Conservation (phyloP, 2,113 vertebrate genomes). For the Alosa alosa region DNA sequence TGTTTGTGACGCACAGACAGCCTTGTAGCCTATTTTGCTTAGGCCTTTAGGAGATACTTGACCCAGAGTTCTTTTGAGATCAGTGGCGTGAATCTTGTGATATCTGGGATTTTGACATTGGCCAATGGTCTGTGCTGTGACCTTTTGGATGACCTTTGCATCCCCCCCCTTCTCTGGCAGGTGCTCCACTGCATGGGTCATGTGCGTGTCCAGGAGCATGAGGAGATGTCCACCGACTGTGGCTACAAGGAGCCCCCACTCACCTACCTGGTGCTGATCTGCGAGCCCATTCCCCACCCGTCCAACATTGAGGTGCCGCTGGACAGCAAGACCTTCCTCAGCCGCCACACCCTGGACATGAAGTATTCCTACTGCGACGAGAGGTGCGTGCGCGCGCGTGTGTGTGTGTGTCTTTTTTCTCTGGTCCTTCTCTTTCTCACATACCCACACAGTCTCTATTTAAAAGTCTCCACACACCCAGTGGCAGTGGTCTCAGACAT, state of each 20-base stretch:
- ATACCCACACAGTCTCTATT: background rate
- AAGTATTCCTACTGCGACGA: conserved; percentile 99
- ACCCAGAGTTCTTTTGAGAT: too few species aligned
- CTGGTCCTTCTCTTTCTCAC: too few species aligned
- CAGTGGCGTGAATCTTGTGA: background rate
- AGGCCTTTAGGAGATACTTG: too few species aligned
- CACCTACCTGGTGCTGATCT: conserved; percentile 93
- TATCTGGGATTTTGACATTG: background rate
- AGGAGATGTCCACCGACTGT: conserved; percentile 69
- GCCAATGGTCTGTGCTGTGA: background rate
- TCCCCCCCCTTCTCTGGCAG: conserved; percentile 56
- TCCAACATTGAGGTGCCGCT: conserved; percentile 97
- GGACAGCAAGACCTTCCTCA: conserved; percentile 98
- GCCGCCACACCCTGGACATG: conserved; percentile 98
- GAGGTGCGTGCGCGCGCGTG: conserved; percentile 72
- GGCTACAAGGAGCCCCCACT: conserved; percentile 86
- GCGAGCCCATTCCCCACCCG: conserved; percentile 96
- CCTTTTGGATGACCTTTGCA: background rate
- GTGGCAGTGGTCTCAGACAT: background rate
- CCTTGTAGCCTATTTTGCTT: too few species aligned
- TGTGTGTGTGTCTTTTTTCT: too few species aligned
- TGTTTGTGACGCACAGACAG: too few species aligned
- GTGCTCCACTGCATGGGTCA: conserved; percentile 96
- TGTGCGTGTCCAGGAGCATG: conserved; percentile 79
- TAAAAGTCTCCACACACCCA: background rate